Base-by-base conservation (phyloP, 2,113 vertebrate species). In the Cnemophilus loriae region DNA sequence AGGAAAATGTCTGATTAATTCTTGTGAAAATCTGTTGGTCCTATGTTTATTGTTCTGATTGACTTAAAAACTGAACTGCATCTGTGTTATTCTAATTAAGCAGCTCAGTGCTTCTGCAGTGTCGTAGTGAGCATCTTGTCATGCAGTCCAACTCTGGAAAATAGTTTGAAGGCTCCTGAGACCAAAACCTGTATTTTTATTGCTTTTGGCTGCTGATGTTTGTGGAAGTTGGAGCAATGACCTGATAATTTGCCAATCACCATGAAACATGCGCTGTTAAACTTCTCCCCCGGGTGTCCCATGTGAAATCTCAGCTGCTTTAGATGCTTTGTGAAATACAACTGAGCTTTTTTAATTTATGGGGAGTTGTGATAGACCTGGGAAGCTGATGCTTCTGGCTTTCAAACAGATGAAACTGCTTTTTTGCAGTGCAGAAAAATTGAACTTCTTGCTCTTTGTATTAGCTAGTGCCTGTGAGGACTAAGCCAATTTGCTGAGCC, bases 161-260 rank as follows among this genome's bases (percentile, higher is more conserved):
- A 96, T 6, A 93, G 93, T 96, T 96, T 94, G 94, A 85, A 94
- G 64, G 83, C 93, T 97, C 91, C 76, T 78, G 97, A 92, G 96
- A 97, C 87, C 59, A 76, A 92, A 95, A 97, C 94, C 89, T 97
- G 93, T 91, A 28, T 97, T 97, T 97, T 97, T 96, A 96, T 96
- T 94, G 68, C 87, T 92, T 75, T 94, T 97, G 96, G 97, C 97
- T 93, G 97, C 50, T 95, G 93, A 49, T 87, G 78, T 91, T 89
- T 95, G 93, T 96, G 94, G 95, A 96, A 93, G 88, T 95, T 95
- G 94, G 89, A 97, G 94, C 84, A 89, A 87, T 70, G 83, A 94
- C 95, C 96, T 97, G 96, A 97, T 96, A 95, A 97, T 97, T 97
- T 96, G 95, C 95, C 96, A 96, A 89, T 97, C 96, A 89, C 93